Evolutionary conservation across 1,140 invertebrate genomes (phyloP).

Genomic region (Eulimnadia texana): DNA sequence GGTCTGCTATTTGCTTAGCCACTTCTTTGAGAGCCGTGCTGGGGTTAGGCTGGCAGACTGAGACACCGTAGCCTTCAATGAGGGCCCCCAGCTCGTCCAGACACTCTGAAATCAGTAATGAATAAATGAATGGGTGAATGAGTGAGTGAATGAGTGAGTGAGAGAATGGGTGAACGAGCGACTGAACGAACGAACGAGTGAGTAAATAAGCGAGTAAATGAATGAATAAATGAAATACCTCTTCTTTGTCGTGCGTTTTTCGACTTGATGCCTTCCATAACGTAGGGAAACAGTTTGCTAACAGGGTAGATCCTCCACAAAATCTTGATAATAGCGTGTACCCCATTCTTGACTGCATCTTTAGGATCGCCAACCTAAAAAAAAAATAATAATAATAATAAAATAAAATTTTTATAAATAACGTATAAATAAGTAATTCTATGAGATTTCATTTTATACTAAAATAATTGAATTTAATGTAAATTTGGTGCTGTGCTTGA

Average conservation of each 20-base stretch:
- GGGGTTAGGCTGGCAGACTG: slow-evolving; percentile 64
- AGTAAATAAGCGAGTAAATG: no score
- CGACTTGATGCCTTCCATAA: slow-evolving; percentile 89
- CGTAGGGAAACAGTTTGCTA: slow-evolving; percentile 72
- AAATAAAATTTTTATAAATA: slow-evolving; percentile 16
- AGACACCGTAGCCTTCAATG: slow-evolving; percentile 70
- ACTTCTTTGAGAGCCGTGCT: slow-evolving; percentile 75
- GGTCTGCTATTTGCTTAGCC: slow-evolving; percentile 83
- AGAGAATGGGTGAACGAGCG: no score
- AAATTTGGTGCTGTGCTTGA: no score
- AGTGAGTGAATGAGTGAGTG: no score
- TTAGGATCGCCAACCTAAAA: slow-evolving; percentile 84
- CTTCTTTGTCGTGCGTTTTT: slow-evolving; percentile 92
- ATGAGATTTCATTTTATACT: no score
- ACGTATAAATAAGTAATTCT: no score
- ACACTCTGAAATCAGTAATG: slow-evolving; percentile 49
- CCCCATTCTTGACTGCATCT: slow-evolving; percentile 77
- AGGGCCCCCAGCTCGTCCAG: slow-evolving; percentile 76
- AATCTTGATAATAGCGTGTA: slow-evolving; percentile 69
- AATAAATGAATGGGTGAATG: no score
- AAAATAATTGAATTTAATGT: no score
- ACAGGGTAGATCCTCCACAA: slow-evolving; percentile 74
- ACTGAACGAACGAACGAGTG: no score
- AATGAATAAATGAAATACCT: no score
- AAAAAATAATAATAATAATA: slow-evolving; percentile 13